Percentiles rank a stretch among this genome's conserved stretches.
These are phyloP conservation scores for Drosophila pseudoananassae DNA, from an alignment of 1,140 invertebrate species.

Conservation along the genomic window DNA sequence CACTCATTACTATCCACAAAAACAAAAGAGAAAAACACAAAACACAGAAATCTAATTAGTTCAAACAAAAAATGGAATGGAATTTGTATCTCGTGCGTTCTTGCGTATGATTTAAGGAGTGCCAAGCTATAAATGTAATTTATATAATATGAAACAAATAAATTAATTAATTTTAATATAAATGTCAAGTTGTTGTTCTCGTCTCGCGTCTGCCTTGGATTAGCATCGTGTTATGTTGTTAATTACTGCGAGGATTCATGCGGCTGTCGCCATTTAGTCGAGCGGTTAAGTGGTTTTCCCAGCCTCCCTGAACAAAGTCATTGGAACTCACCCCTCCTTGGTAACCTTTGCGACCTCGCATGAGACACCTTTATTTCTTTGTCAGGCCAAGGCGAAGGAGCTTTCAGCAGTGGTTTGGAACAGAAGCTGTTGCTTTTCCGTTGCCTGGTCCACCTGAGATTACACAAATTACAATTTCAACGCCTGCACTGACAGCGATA, in stretches of 20 bases:
- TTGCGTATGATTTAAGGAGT: conserved; percentile 48
- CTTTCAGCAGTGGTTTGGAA: neutral
- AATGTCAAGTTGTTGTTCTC: conserved; percentile 51
- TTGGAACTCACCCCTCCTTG: conserved; percentile 12
- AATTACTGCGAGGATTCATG: conserved; percentile 59
- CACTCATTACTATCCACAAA: conserved; percentile 9
- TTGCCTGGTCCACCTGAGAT: conserved; percentile 68
- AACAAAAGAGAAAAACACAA: conserved; percentile 13
- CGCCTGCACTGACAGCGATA: conserved; percentile 79
- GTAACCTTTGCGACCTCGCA: conserved; percentile 5
- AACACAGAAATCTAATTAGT: conserved; percentile 69
- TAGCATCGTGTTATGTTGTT: conserved; percentile 66
- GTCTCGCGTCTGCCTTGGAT: conserved; percentile 26
- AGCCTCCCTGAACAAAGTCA: conserved; percentile 39
- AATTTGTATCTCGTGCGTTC: conserved; percentile 59
- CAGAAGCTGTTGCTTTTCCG: conserved; percentile 14
- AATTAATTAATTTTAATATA: conserved; percentile 82
- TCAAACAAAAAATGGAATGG: conserved; percentile 61
- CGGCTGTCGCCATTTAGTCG: conserved; percentile 42
- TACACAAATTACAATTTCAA: conserved; percentile 82
- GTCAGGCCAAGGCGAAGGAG: conserved; percentile 6
- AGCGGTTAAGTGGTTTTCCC: conserved; percentile 57
- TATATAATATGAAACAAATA: conserved; percentile 82
- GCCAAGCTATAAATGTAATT: conserved; percentile 74
- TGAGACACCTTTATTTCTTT: conserved; percentile 51